phyloP scores from a whole-genome alignment of 30 jellyfish, hydroid and myxozoan species.

The Hydra vulgaris region DNA sequence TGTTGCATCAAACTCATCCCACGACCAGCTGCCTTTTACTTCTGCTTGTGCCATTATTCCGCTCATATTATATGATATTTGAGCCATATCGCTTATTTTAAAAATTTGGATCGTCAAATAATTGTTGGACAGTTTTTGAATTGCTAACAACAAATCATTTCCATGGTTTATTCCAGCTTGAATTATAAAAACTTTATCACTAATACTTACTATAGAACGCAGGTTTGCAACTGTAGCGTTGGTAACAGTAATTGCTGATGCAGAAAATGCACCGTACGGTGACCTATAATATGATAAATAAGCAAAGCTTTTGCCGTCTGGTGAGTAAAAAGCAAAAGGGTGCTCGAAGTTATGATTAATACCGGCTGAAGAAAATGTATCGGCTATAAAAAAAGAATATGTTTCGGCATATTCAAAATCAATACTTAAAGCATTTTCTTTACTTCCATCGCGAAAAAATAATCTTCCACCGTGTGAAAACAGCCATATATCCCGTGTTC shows the following conservation, averaged over 20 bases:
- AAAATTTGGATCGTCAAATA: conserved; percentile 68
- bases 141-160: conserved; percentile 69
- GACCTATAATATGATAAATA: conserved; percentile 88
- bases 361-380: conserved; percentile 91
- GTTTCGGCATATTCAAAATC: conserved; percentile 92
- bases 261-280: conserved; percentile 98
- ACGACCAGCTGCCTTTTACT: conserved; percentile 95
- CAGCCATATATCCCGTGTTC: conserved; percentile 80
- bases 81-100: conserved; percentile 82
- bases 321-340: conserved; percentile 96
- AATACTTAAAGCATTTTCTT: conserved; percentile 83
- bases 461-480: conserved; percentile 98
- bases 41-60: conserved; percentile 94
- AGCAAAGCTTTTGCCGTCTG: conserved; percentile 72
- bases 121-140: conserved; percentile 82
- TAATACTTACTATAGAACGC: conserved; percentile 83
- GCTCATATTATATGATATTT: conserved; percentile 80
- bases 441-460: conserved; percentile 85
- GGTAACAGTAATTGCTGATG: conserved; percentile 94
- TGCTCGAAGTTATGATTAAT: conserved; percentile 92
- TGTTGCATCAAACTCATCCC: conserved; percentile 95
- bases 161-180: conserved; percentile 95
- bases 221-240: conserved; percentile 65
- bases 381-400: conserved; percentile 90
- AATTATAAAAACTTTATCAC: conserved; percentile 78